Base-by-base conservation (phyloP, 2,113 vertebrate genomes). In the Phyllopteryx taeniolatus region DNA sequence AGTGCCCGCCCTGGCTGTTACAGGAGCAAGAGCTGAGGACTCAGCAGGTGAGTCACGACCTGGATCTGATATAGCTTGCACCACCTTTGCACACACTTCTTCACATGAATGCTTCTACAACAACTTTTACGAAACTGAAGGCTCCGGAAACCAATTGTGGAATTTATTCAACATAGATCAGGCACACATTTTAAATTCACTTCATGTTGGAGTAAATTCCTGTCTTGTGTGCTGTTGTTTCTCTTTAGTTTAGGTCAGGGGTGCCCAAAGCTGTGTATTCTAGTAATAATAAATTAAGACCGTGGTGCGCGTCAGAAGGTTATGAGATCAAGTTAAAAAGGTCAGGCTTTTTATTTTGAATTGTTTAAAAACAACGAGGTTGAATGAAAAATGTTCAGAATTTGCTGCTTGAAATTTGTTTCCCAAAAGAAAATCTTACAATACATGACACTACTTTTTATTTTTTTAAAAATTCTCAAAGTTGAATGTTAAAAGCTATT, bases 41-140 rank as follows among this genome's bases (percentile, higher is more conserved):
- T 59, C 67, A 81, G 76, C 67, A 20, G 89, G 90, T 91, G 83
- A 90, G 89, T 86, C 60, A 54, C 7, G 65, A 33, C 43, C 14
- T 62, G 62, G 39, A 43, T 64, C 39, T n/a, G 42, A 61, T 35
- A 2, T 1, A 19, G 15, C 33, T 61, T 33, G 14, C 59, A 61
- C 14, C 31, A 35, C 59, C 59, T 19, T 61, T 61, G 31, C 59
- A 19, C 59, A 61, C 31, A 61, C 59, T 74, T 51, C 44, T 27
- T 57, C 27, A 64, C 22, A 6, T 20, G 19, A 60, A 11, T 61
- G 31, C 33, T 61, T 33, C 15, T 9, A 19, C 31, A 13, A 31
- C 27, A 35, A 61, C 59, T 61, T 61, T 6, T 8, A 61, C 15
- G 14, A 15, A 15, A 15, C 0, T 33, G 31, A 33, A 12, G 27